Evolutionary conservation across 2,888 invertebrate species (phyloP), one percentile per base, ranked within the genome.

Genomic region (Resseliella maxima): DNA sequence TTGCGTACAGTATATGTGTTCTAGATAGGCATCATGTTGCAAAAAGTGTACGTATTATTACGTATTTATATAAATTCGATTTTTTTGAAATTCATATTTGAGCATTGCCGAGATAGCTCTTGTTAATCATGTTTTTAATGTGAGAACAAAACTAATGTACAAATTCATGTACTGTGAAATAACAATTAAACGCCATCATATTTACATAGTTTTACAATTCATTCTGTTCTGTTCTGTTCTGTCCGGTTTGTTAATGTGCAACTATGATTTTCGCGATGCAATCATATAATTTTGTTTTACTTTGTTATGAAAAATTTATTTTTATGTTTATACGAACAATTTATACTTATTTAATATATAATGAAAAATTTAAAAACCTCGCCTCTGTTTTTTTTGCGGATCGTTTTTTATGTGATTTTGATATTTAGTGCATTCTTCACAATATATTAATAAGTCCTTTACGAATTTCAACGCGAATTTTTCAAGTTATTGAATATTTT

Each of bases 1-100:
- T 72, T 72, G 72, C 31, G 59, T 59, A 59, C 72, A 72, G 72
- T 15, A 72, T 72, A 3, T 72, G 31, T 72, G 31, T 59, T 72
- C 18, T 27, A 72, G 72, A 72, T 31, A 72, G 72, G 31, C 31
- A 35, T 59, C 24, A 5, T 27, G n/a, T 59, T 59, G 59, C 50
- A n/a, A n/a, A n/a, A n/a, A n/a, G n/a, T n/a, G n/a, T n/a, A n/a
- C n/a, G n/a, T 21, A 21, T 18, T 10, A 8, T 21, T 2, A 21
- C n/a, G 12, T 50, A 50, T 50, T 50, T 50, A 12, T 50, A 12
- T 2, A 50, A 50, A 50, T 50, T 15, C 2, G 18, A 50, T 50
- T 21, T 5, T 5, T 41, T 41, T 41, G 5, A 12, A 41, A 41
- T 41, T 41, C 41, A 41, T 41, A 41, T 41, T 41, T 41, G 12